Conservation (phyloP, 2,888 invertebrate genomes). For the Caenorhabditis virilis region DNA sequence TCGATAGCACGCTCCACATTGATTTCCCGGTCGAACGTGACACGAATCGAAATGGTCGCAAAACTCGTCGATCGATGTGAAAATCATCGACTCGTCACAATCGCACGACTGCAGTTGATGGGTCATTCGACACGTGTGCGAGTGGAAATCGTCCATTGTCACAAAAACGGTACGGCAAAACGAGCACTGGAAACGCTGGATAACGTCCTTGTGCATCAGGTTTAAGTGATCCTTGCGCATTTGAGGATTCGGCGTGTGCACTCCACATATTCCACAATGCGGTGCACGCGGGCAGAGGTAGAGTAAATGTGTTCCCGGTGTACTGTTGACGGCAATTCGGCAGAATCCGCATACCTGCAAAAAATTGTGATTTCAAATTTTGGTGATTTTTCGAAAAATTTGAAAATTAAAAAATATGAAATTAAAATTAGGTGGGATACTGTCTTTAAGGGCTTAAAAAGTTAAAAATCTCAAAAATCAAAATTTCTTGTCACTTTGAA, state of each 20-base stretch:
- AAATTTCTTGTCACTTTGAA: too few relatives aligned
- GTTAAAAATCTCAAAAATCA: slow-evolving; percentile 1
- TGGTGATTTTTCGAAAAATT: too few relatives aligned
- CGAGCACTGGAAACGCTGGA: slow-evolving; percentile 15
- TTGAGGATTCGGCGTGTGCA: background rate
- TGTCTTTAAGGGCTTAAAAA: too few relatives aligned
- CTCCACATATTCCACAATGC: slow-evolving; percentile 14
- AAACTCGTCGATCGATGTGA: background rate
- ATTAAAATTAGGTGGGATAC: too few relatives aligned
- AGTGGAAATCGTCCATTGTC: slow-evolving; percentile 14
- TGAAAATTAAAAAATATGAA: too few relatives aligned
- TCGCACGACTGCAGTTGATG: slow-evolving; percentile 2
- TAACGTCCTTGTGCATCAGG: background rate
- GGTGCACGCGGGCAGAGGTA: slow-evolving; percentile 5
- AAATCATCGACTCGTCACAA: background rate
- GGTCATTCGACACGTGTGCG: slow-evolving; percentile 3
- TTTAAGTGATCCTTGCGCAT: slow-evolving; percentile 1
- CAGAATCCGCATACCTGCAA: slow-evolving; percentile 15
- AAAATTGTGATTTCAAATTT: slow-evolving; percentile 1
- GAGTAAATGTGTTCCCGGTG: slow-evolving; percentile 9
- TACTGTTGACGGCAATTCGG: background rate
- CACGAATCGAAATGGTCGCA: slow-evolving; percentile 20
- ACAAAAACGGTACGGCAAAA: slow-evolving; percentile 4
- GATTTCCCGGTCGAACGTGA: background rate
- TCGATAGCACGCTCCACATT: slow-evolving; percentile 2